phyloP scores from a whole-genome alignment of 1,140 invertebrate species.

The Macrotrachela quadricornifera region DNA sequence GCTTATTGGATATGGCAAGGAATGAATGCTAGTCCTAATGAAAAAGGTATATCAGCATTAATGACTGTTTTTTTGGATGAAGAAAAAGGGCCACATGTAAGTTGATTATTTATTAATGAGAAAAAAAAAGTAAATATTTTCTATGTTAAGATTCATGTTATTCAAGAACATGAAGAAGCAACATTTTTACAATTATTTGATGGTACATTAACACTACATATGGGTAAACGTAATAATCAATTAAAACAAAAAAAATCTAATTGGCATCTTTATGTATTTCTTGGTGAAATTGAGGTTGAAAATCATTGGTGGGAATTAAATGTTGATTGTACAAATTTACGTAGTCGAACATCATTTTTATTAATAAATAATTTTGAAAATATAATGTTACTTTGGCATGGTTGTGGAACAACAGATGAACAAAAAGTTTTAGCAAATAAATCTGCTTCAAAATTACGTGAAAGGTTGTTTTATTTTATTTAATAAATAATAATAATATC shows the following conservation, averaged over 20 bases:
- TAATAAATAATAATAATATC: too few species aligned
- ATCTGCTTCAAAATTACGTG: background rate
- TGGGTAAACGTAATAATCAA: slow-evolving; percentile 20
- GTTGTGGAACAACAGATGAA: background rate
- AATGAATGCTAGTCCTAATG: slow-evolving; percentile 54
- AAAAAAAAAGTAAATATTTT: background rate
- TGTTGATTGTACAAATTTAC: too few species aligned
- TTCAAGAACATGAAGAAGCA: slow-evolving; percentile 58
- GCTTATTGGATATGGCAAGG: slow-evolving; percentile 89
- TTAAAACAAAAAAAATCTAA: background rate
- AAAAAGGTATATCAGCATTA: slow-evolving; percentile 69
- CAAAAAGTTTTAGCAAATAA: background rate
- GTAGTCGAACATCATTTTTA: background rate
- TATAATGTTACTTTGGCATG: background rate
- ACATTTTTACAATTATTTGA: slow-evolving; percentile 65
- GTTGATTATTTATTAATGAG: slow-evolving; percentile 3
- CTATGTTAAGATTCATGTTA: slow-evolving; percentile 43
- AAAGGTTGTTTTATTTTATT: too few species aligned
- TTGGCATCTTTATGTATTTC: background rate
- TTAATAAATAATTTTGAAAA: background rate
- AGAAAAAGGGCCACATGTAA: slow-evolving; percentile 60
- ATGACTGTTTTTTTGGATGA: slow-evolving; percentile 67
- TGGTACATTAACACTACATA: slow-evolving; percentile 33
- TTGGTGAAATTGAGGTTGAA: too few species aligned
- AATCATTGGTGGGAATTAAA: too few species aligned